phyloP scores from a whole-genome alignment of 2,113 vertebrate genomes.

The Regulus satrapa region DNA sequence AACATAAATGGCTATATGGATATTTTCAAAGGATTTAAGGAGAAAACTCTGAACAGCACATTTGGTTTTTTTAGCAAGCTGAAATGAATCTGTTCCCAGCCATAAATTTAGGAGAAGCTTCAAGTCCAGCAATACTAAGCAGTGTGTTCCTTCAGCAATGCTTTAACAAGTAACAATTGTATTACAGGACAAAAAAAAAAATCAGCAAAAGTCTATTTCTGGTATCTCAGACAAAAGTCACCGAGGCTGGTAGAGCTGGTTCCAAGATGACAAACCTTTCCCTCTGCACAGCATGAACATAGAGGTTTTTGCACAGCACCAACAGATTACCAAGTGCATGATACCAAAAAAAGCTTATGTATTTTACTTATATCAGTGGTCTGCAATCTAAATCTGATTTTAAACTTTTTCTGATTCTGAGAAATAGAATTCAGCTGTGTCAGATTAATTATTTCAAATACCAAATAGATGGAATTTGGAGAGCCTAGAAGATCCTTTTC shows the following conservation, averaged over 20 bases:
- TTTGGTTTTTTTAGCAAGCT: not conserved
- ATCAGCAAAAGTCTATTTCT: not conserved
- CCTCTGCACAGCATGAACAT: not conserved
- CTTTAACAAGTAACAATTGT: not conserved
- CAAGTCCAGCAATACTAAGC: not conserved
- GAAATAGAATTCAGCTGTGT: not conserved
- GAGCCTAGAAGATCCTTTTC: not conserved
- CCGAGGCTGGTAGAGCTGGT: not conserved
- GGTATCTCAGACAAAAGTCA: not conserved
- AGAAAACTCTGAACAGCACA: not conserved
- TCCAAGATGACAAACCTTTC: not conserved
- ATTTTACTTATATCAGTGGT: not conserved
- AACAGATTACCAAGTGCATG: not conserved
- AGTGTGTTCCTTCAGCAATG: not conserved
- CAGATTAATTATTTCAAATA: not conserved
- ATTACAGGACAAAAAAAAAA: rapidly evolving
- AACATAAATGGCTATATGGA: not conserved
- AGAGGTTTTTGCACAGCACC: not conserved
- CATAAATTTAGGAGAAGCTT: not conserved
- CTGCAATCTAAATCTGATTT: not conserved
- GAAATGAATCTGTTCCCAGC: not conserved
- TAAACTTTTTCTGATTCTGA: not conserved
- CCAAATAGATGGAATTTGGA: not conserved
- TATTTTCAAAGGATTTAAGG: not conserved
- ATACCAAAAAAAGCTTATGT: not conserved